A percentile compares a stretch with the other conserved stretches of the same genome.
These are phyloP conservation scores for Micromussa lordhowensis DNA, from an alignment of 92 coral and sea anemone genomes.

Conservation along the genomic window DNA sequence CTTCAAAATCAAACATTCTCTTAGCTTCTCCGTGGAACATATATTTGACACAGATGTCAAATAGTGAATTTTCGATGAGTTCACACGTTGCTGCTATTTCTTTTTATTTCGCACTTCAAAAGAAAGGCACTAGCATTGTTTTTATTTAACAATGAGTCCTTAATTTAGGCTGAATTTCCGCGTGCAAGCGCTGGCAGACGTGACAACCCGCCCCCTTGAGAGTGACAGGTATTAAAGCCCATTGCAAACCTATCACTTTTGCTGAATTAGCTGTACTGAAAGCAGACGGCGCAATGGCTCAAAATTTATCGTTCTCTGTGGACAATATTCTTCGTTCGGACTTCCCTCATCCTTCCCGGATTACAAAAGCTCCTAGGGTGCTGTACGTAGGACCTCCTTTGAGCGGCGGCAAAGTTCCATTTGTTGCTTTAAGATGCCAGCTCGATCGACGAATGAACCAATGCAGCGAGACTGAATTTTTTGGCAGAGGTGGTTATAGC, in stretches of 20 bases:
- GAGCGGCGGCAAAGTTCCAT: neutral
- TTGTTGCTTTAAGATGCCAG: slow-evolving; percentile 34
- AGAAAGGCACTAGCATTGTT: slow-evolving; percentile 19
- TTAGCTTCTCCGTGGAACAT: neutral
- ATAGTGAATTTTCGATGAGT: neutral
- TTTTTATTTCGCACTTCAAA: slow-evolving; percentile 27
- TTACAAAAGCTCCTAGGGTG: slow-evolving; percentile 12
- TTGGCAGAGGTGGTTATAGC: neutral
- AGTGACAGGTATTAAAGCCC: neutral
- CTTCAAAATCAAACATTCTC: neutral
- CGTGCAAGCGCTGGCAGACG: slow-evolving; percentile 25
- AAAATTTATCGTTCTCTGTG: slow-evolving; percentile 64
- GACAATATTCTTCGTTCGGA: slow-evolving; percentile 77
- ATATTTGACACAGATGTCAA: neutral
- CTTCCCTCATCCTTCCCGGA: slow-evolving; percentile 65
- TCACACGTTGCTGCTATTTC: slow-evolving; percentile 17
- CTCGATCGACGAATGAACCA: slow-evolving; percentile 16
- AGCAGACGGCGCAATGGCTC: slow-evolving; percentile 18
- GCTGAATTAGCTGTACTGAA: neutral
- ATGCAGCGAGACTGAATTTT: slow-evolving; percentile 2
- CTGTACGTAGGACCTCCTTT: slow-evolving; percentile 1
- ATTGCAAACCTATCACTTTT: neutral
- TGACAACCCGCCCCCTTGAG: neutral
- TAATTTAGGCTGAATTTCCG: slow-evolving; percentile 37
- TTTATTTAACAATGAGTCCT: slow-evolving; percentile 43